phyloP scores from a whole-genome alignment of 2,797 vertebrate genomes.

The Varecia variegata region DNA sequence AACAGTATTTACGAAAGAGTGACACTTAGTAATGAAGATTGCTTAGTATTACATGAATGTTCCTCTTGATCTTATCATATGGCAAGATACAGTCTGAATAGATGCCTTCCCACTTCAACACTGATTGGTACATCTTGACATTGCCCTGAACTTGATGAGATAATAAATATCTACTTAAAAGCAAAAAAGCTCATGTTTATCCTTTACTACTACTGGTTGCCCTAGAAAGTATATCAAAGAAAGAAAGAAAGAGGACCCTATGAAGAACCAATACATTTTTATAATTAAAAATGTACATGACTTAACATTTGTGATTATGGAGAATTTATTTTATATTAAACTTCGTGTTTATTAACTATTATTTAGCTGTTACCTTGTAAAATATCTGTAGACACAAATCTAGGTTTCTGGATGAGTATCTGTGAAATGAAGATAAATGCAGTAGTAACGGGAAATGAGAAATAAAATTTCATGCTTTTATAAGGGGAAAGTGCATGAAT shows the following conservation, averaged over 20 bases:
- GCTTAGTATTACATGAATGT: slow-evolving; percentile 7
- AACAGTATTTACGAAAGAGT: not conserved
- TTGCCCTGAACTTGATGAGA: not conserved
- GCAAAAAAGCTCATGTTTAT: not conserved
- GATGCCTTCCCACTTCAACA: not conserved
- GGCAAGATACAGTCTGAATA: not conserved
- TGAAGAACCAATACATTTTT: slow-evolving; percentile 10
- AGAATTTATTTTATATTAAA: slow-evolving; percentile 39
- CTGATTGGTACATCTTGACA: not conserved
- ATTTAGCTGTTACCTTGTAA: slow-evolving; percentile 16
- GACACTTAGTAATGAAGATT: slow-evolving; percentile 10
- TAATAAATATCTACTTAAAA: not conserved
- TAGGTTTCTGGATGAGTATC: not conserved
- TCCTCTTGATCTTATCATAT: not conserved
- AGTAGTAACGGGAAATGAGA: not conserved
- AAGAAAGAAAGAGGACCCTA: not conserved
- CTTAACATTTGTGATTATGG: not conserved
- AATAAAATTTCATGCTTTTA: not conserved
- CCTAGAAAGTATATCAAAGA: slow-evolving; percentile 18
- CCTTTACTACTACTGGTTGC: not conserved
- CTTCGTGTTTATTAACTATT: not conserved
- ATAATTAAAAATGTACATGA: slow-evolving; percentile 4
- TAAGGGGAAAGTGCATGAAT: not conserved
- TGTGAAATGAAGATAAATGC: slow-evolving; percentile 24
- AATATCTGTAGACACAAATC: slow-evolving; percentile 33